Evolutionary conservation across 2,888 invertebrate species (phyloP).

Genomic region (Embidobia sp.): DNA sequence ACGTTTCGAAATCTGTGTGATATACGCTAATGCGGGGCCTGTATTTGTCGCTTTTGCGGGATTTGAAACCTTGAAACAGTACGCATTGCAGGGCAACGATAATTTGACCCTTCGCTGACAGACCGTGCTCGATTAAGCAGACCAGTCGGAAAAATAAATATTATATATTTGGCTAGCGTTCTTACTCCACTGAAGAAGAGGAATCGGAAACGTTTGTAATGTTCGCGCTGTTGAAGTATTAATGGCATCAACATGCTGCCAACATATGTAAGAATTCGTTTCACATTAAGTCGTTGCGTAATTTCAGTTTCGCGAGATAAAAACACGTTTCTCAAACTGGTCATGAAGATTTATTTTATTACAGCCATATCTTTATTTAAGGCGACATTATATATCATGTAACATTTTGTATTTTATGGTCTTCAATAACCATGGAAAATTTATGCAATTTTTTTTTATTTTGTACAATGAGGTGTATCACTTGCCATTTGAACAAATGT

Average conservation of each 20-base stretch:
- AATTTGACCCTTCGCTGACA: conserved; percentile 49
- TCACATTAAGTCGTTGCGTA: conserved; percentile 16
- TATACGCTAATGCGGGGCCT: conserved; percentile 17
- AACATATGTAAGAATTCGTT: conserved; percentile 46
- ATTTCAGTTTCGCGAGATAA: conserved; percentile 8
- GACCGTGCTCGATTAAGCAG: conserved; percentile 62
- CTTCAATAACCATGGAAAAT: no score
- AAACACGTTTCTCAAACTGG: conserved; percentile 18
- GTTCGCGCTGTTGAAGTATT: conserved; percentile 55
- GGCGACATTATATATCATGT: not conserved
- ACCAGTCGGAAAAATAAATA: conserved; percentile 48
- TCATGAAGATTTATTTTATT: conserved; percentile 9
- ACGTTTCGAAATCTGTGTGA: conserved; percentile 25
- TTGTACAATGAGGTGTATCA: no score
- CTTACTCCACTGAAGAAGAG: conserved; percentile 55
- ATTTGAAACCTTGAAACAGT: conserved; percentile 26
- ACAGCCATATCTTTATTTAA: not conserved
- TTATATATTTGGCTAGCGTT: conserved; percentile 55
- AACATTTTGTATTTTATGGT: no score
- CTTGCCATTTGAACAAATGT: no score
- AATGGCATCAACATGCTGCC: conserved; percentile 49
- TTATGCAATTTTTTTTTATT: no score
- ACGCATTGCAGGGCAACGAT: conserved; percentile 48
- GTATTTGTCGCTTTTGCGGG: conserved; percentile 45
- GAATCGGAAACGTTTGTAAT: conserved; percentile 62